Evolutionary conservation across 2,888 invertebrate species (phyloP).

Genomic region (Macrophya annulata): DNA sequence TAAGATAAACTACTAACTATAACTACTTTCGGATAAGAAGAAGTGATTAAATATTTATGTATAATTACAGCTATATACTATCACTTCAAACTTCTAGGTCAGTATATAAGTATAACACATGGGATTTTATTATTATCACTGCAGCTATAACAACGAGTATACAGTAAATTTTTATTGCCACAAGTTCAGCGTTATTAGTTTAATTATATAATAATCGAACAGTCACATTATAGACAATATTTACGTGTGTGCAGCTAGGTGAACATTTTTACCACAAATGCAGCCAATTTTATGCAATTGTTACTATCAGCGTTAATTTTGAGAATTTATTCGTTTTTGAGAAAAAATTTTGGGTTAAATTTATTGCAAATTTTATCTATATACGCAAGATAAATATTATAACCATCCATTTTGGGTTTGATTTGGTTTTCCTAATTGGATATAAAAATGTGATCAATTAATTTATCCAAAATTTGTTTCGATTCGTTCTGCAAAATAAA

Average conservation of each 20-base stretch:
- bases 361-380: too few species aligned
- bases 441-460: too few species aligned
- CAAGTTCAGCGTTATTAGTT: background rate
- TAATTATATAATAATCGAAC: background rate
- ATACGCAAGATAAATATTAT: too few species aligned
- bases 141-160: background rate
- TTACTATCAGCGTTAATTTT: too few species aligned
- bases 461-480: too few species aligned
- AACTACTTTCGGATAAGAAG: slow-evolving; percentile 2
- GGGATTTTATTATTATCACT: background rate
- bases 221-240: background rate
- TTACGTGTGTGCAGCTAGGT: background rate
- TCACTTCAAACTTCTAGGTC: background rate
- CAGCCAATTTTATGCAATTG: background rate
- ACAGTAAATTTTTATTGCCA: background rate
- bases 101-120: slow-evolving; percentile 2
- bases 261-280: background rate
- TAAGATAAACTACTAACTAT: too few species aligned
- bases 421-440: too few species aligned
- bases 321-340: too few species aligned
- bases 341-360: too few species aligned
- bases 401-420: too few species aligned
- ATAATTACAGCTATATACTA: background rate
- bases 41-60: background rate
- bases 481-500: too few species aligned